Evolutionary conservation across 1,140 invertebrate genomes (phyloP).

Genomic region (Rhyacophila brunnea): DNA sequence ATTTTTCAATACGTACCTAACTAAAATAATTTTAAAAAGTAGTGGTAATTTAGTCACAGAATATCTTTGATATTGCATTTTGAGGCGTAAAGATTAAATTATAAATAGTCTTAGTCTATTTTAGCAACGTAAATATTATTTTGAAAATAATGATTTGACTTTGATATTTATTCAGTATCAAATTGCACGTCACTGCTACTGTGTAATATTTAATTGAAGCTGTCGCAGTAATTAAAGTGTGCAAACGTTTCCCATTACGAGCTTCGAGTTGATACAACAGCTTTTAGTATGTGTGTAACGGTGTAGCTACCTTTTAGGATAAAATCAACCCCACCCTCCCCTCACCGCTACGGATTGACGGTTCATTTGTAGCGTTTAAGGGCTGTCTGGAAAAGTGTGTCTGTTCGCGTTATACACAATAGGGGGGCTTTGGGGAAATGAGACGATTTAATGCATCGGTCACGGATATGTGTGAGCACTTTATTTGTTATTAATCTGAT

Average conservation of each 20-base stretch:
- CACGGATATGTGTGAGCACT: background rate
- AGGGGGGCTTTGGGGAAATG: background rate
- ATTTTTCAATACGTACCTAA: too few species aligned
- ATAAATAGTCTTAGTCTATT: too few species aligned
- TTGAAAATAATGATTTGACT: too few species aligned
- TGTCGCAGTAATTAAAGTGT: constrained; percentile 18
- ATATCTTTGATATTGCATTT: too few species aligned
- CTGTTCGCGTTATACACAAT: background rate
- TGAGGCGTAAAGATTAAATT: too few species aligned
- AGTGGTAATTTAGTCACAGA: too few species aligned
- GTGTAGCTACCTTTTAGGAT: too few species aligned
- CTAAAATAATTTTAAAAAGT: too few species aligned
- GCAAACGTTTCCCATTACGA: constrained; percentile 3
- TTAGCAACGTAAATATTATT: too few species aligned
- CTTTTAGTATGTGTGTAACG: too few species aligned
- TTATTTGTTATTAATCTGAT: background rate
- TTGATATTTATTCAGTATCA: too few species aligned
- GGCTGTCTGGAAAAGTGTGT: background rate
- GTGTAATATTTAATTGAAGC: constrained; percentile 11
- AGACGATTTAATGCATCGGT: constrained; percentile 3
- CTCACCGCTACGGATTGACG: constrained; percentile 5
- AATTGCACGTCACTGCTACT: background rate
- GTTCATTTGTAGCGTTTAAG: constrained; percentile 18
- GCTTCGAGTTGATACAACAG: background rate
- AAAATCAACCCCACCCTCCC: background rate